Evolutionary conservation across 2,888 invertebrate species (phyloP), one percentile per base, ranked within the genome.

Genomic region (Monoplex corrugatus): DNA sequence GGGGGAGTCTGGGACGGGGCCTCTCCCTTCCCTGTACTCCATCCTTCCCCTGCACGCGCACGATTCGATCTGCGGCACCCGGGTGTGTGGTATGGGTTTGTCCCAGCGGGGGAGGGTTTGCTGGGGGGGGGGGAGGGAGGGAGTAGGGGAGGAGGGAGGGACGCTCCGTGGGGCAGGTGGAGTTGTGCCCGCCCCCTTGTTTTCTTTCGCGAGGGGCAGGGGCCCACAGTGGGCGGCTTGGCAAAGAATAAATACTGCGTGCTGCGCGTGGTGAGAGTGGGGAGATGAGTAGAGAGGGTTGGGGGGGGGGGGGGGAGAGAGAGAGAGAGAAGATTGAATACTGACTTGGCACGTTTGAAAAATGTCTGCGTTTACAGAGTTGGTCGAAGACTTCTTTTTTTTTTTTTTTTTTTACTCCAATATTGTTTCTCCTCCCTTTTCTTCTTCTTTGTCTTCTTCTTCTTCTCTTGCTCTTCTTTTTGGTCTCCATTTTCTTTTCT

Each of bases 1-100:
- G n/a, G 80, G 23, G 40, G 80, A 3, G 38, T 32, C 13, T 35
- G 38, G 50, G 10, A 10, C 13, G 50, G 68, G 8, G 57, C 85
- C 68, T 23, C 86, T 72, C 32, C n/a, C n/a, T n/a, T n/a, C n/a
- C n/a, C n/a, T n/a, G n/a, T n/a, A n/a, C n/a, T n/a, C n/a, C n/a
- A n/a, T n/a, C n/a, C n/a, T n/a, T n/a, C n/a, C 23, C 35, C 38
- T 80, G 63, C 87, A 82, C 82, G 87, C 87, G 87, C 82, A 38
- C 50, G 43, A 80, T 80, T 87, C 87, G 80, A 80, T 80, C 80
- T 45, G 38, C 10, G 38, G 63, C 80, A 50, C 87, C 50, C n/a
- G 1, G 50, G 10, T 28, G 38, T 85, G 44, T 50, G 16, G 38
- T 8, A n/a, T n/a, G 72, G 8, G 32, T 23, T 45, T 50, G n/a